Base-by-base conservation (phyloP, 2,113 vertebrate species). In the Elanus axillaris region DNA sequence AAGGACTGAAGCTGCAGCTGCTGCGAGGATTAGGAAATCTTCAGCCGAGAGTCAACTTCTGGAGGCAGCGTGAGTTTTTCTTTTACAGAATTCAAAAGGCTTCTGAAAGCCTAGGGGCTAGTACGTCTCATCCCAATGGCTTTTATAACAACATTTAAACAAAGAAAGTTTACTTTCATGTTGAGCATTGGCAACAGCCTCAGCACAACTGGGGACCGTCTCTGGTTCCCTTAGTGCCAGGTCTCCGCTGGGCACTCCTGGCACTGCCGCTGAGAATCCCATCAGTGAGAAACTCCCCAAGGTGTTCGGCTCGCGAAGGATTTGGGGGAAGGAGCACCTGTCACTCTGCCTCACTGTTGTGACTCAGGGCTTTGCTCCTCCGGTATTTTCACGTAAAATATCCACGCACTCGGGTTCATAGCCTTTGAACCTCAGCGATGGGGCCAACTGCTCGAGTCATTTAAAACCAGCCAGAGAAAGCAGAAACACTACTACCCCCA, bases 21-120 rank as follows among this genome's bases (percentile, higher is more conserved):
- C 88, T 92, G 50, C 9, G 8, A 95, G 78, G 71, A 94, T 96
- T 97, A 97, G 68, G 43, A 96, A 88, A 63, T 52, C 40, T 94
- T 93, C 50, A 96, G 81, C 69, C 95, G 91, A 96, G 89, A 56
- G 73, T 94, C 73, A 94, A 7, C 27, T 79, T 96, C 79, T 59
- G 31, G 38, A 76, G 63, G 34, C 73, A 94, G 19, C 4, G 36
- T 0, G 1, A 72, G 7, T 38, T 86, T 73, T 77, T 31, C 42
- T 83, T n/a, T 63, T 56, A 74, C 31, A 66, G 32, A 94, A 56
- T 82, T 91, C 74, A 34, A 87, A 78, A 66, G 20, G 31, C 32
- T 76, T 59, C 80, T 29, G 43, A 90, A 95, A 96, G 72, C 40
- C 60, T 62, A 42, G 16, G 16, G 68, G 40, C 27, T 67, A 45